Conservation (phyloP, 2,113 vertebrate genomes). For the Patagioenas fasciata region DNA sequence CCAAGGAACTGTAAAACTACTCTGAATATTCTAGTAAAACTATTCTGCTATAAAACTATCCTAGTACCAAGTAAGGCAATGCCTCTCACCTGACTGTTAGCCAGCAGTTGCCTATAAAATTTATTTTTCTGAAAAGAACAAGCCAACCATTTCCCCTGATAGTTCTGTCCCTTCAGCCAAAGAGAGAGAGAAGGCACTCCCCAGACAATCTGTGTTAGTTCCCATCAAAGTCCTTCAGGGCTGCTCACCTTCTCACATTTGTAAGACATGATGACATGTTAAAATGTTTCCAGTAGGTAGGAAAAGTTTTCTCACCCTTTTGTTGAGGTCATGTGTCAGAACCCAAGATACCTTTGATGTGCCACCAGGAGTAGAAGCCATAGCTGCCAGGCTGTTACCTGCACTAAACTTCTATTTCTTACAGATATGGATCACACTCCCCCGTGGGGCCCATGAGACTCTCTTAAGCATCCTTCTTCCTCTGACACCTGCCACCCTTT, state of each 20-base stretch:
- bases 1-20: background rate
- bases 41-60: background rate
- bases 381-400: background rate
- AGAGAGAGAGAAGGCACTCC: background rate
- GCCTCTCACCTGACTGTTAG: background rate
- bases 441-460: too few relatives aligned
- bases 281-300: background rate
- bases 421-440: background rate
- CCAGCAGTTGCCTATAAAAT: background rate
- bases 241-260: background rate
- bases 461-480: background rate
- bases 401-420: background rate
- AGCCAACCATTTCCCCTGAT: background rate
- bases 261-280: background rate
- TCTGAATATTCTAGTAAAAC: background rate
- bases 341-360: accelerated
- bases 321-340: background rate
- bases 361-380: background rate
- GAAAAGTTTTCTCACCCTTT: background rate
- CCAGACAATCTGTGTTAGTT: background rate
- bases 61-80: background rate
- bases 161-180: background rate
- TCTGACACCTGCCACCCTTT: background rate
- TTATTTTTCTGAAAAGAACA: background rate
- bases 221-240: background rate